phyloP scores from a whole-genome alignment of 2,888 invertebrate species.

The Caenorhabditis parvicauda region DNA sequence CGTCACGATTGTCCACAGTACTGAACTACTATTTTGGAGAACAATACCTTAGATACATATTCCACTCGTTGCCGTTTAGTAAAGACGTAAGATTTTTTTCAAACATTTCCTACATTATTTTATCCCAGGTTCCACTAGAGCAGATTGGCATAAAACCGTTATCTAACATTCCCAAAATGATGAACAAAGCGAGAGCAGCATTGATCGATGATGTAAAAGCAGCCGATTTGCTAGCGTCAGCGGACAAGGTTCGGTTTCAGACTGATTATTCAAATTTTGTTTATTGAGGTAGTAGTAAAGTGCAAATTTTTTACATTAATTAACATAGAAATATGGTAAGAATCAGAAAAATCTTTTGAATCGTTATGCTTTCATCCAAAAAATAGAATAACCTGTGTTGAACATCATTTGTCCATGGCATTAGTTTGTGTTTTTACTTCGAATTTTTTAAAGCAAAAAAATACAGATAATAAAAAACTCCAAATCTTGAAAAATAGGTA shows the following conservation, averaged over 20 bases:
- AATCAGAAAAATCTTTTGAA: too few relatives aligned
- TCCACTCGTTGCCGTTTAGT: constrained; percentile 72
- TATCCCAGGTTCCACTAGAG: constrained; percentile 34
- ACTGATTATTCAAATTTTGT: constrained; percentile 19
- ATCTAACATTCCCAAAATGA: constrained; percentile 3
- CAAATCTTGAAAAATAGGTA: too few relatives aligned
- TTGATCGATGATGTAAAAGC: constrained; percentile 26
- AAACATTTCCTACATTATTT: background rate
- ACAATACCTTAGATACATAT: constrained; percentile 77
- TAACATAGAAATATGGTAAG: too few relatives aligned
- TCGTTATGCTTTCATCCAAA: too few relatives aligned
- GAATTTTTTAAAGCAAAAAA: too few relatives aligned
- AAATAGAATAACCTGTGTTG: too few relatives aligned
- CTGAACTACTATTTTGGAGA: constrained; percentile 79
- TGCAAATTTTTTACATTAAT: too few relatives aligned
- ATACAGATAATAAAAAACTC: too few relatives aligned
- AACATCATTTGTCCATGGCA: too few relatives aligned
- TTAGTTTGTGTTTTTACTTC: too few relatives aligned
- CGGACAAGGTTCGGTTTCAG: constrained; percentile 29
- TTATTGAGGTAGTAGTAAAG: too few relatives aligned
- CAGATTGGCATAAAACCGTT: constrained; percentile 31
- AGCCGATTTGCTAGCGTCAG: too few relatives aligned
- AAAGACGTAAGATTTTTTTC: constrained; percentile 58
- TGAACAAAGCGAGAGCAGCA: constrained; percentile 20
- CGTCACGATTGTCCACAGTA: constrained; percentile 75